Conservation (phyloP, 2,113 vertebrate genomes). For the Excalfactoria chinensis region DNA sequence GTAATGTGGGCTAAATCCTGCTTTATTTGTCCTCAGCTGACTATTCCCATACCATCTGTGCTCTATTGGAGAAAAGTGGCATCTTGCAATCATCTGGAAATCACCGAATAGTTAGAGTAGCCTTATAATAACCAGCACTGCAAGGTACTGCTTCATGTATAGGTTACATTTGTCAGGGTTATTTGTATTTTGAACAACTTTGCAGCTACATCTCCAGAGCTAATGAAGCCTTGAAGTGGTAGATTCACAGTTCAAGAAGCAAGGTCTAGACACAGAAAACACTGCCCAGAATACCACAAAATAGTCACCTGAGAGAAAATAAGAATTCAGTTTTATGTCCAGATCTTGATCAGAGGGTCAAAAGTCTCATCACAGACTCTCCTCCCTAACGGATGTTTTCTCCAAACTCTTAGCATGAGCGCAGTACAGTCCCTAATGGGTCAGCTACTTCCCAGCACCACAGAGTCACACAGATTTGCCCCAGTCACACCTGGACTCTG, state of each 20-base stretch:
- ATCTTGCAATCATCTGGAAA: not conserved
- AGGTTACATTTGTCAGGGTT: not conserved
- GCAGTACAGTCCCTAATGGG: not conserved
- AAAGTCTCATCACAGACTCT: not conserved
- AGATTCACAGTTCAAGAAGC: not conserved
- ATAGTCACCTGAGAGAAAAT: not conserved
- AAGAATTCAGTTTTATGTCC: not conserved
- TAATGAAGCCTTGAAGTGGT: not conserved
- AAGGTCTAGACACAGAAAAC: not conserved
- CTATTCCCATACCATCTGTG: not conserved
- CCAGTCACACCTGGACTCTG: accelerated
- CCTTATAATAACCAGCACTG: not conserved
- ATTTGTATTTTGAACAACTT: not conserved
- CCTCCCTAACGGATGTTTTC: not conserved
- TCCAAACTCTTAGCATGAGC: not conserved
- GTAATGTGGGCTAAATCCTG: not conserved
- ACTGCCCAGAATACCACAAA: not conserved
- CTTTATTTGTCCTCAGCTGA: not conserved
- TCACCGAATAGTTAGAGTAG: not conserved
- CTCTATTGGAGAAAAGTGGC: not conserved
- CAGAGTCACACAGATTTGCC: not conserved
- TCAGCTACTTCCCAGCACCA: not conserved
- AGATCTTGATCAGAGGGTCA: not conserved
- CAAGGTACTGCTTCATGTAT: not conserved
- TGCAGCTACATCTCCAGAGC: not conserved